Percentiles rank a stretch among this genome's conserved stretches.
These are phyloP conservation scores for Odiellus spinosus DNA, from an alignment of 2,888 invertebrate species.

Conservation along the genomic window DNA sequence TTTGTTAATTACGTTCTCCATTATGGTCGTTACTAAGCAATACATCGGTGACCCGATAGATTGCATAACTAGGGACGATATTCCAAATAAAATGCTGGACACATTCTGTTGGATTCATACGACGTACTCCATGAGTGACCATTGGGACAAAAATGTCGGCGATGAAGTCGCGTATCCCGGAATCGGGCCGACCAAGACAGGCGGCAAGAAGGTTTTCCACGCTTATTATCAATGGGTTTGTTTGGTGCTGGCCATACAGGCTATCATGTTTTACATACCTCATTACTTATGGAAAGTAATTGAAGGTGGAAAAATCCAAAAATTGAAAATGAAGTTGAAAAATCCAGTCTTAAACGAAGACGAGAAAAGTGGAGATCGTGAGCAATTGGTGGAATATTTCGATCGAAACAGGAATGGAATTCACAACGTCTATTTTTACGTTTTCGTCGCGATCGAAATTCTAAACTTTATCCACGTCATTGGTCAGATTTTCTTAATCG, in stretches of 20 bases:
- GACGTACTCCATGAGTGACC: conserved; percentile 65
- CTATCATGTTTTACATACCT: conserved; percentile 21
- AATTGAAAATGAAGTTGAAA: conserved; percentile 15
- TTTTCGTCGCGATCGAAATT: conserved; percentile 41
- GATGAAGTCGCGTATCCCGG: conserved; percentile 64
- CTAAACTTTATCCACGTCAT: conserved; percentile 61
- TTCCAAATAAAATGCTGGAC: conserved; percentile 59
- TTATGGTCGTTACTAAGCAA: conserved; percentile 14
- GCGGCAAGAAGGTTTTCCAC: conserved; percentile 18
- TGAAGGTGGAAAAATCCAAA: conserved; percentile 14
- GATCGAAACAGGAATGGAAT: conserved; percentile 37
- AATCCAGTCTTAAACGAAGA: conserved; percentile 14
- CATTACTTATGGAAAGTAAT: conserved; percentile 20
- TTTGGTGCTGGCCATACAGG: conserved; percentile 22
- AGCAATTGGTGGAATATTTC: conserved; percentile 19
- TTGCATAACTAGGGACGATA: conserved; percentile 38
- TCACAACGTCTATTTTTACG: conserved; percentile 39
- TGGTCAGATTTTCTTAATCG: conserved; percentile 56
- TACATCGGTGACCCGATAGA: conserved; percentile 20
- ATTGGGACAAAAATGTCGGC: conserved; percentile 20
- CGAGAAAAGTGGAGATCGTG: conserved; percentile 8
- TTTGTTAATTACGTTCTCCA: conserved; percentile 42
- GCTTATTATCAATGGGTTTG: conserved; percentile 23
- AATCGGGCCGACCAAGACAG: conserved; percentile 35
- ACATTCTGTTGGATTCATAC: conserved; percentile 82